Conservation (phyloP, 2,113 vertebrate genomes). For the Meleagris gallopavo region DNA sequence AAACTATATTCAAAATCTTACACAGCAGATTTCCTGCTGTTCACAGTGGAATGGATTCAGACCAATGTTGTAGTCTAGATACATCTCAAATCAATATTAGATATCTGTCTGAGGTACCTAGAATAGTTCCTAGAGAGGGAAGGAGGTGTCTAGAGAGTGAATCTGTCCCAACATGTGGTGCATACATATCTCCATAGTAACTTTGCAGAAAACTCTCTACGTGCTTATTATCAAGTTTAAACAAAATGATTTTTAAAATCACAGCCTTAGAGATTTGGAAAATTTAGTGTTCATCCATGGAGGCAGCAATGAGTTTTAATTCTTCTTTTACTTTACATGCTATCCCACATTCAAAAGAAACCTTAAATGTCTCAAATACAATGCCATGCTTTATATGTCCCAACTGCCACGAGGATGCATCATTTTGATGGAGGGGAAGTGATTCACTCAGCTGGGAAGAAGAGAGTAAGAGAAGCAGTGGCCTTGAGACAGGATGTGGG, state of each 20-base stretch:
- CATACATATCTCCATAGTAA: background rate
- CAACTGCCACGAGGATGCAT: background rate
- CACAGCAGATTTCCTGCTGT: background rate
- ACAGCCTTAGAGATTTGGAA: background rate
- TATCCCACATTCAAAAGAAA: background rate
- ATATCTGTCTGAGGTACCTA: background rate
- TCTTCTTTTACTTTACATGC: background rate
- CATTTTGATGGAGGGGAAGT: background rate
- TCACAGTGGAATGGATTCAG: background rate
- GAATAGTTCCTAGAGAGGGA: background rate
- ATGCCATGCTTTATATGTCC: background rate
- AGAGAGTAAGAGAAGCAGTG: background rate
- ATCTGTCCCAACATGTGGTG: background rate
- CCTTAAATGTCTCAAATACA: background rate
- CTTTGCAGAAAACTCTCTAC: background rate
- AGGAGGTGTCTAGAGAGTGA: background rate
- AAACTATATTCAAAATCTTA: background rate
- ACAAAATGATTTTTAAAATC: background rate
- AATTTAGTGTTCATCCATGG: background rate
- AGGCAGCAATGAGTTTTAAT: background rate
- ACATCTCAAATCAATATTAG: background rate
- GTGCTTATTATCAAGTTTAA: background rate
- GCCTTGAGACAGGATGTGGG: background rate
- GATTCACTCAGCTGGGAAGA: background rate
- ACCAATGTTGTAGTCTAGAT: background rate